phyloP scores from a whole-genome alignment of 2,797 vertebrate genomes.

The Mus spretus region DNA sequence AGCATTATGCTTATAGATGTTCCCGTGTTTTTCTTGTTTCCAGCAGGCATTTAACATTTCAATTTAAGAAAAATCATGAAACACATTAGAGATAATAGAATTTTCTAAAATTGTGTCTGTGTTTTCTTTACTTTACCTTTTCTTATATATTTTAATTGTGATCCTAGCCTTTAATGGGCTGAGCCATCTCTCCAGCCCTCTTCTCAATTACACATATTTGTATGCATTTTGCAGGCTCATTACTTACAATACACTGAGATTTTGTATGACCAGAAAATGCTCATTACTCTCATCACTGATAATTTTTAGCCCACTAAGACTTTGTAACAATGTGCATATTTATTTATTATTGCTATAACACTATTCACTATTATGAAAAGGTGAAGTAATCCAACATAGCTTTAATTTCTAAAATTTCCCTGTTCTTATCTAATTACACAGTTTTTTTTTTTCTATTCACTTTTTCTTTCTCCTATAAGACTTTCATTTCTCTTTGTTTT shows the following conservation, averaged over 20 bases:
- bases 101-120: background rate
- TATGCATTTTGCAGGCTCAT: background rate
- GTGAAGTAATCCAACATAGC: background rate
- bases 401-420: background rate
- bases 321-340: background rate
- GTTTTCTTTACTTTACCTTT: background rate
- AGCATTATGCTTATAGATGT: background rate
- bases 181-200: background rate
- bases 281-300: background rate
- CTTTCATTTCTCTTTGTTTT: background rate
- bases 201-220: background rate
- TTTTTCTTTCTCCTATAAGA: background rate
- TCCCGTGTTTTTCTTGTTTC: conserved; percentile 19
- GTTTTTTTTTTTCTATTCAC: background rate
- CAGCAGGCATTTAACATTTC: background rate
- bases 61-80: background rate
- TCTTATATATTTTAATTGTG: background rate
- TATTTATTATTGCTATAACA: background rate
- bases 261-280: background rate
- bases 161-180: background rate
- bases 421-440: background rate
- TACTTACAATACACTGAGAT: background rate
- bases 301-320: background rate
- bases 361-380: background rate
- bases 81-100: background rate